Conservation (phyloP, 2,113 vertebrate genomes). For the Xenotilapia caudafasciata region DNA sequence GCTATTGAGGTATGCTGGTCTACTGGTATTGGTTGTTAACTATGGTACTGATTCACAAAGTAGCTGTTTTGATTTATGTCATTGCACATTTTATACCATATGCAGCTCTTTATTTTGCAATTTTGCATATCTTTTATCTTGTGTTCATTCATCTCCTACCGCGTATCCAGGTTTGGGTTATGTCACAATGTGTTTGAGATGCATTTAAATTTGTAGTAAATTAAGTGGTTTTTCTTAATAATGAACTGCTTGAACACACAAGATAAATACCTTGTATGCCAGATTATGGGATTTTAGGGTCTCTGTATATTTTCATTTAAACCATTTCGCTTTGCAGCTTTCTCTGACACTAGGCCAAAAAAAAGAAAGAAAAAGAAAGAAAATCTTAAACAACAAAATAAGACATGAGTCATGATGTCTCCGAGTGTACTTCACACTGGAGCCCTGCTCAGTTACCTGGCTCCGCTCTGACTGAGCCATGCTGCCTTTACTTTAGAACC, state of each 20-base stretch:
- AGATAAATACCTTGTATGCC: not conserved
- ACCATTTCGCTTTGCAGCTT: not conserved
- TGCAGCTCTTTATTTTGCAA: not conserved
- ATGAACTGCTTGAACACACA: not conserved
- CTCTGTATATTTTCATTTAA: not conserved
- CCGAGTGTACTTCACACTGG: not conserved
- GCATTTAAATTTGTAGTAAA: not conserved
- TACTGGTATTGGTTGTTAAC: not conserved
- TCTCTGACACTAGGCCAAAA: not conserved
- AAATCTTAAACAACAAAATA: not conserved
- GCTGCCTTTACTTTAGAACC: constrained; percentile 38
- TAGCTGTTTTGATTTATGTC: not conserved
- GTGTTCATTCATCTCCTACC: not conserved
- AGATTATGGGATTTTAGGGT: not conserved
- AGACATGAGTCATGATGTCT: not conserved
- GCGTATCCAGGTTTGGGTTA: not conserved
- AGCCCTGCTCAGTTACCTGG: constrained; percentile 41
- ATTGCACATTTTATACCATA: not conserved
- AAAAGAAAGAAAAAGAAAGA: not conserved
- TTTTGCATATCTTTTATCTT: not conserved
- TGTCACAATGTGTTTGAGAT: not conserved
- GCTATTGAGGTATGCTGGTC: not conserved
- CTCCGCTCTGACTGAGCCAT: constrained; percentile 50
- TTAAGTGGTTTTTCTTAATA: not conserved
- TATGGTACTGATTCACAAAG: not conserved